Base-by-base conservation (phyloP, 2,113 vertebrate genomes). In the Ailuropoda melanoleuca region DNA sequence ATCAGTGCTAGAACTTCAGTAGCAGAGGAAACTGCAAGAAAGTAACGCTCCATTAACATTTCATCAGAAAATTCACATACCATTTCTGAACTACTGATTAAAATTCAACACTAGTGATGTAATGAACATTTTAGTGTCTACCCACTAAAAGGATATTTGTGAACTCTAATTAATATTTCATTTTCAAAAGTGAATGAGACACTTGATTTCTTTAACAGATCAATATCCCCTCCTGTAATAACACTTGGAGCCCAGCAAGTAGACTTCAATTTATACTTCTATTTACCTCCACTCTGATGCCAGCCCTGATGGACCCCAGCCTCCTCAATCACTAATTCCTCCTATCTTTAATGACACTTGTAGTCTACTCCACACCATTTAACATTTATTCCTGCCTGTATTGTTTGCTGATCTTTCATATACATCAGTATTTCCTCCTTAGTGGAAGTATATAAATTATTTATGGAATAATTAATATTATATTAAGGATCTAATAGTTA, bases 101-200 rank as follows among this genome's bases (percentile, higher is more conserved):
- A 90, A 96, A 96, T 96, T 96, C 80, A 95, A 82, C 53, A 58
- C 43, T 83, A 93, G 62, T 95, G 87, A 96, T 50, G 19, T 19
- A 97, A 96, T 92, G 68, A 96, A 97, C 60, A 95, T 46, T 96
- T 95, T 90, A 88, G 74, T 97, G 89, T 89, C 82, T 96, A 84
- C 46, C 43, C 60, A 95, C 83, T 93, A 74, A 96, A 97, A 91
- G 89, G 72, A 95, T 95, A 92, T 70, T 75, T 96, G 34, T 62
- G 70, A 97, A 48, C 19, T 55, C 48, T 83, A 94, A 93, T 96
- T 97, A 97, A 97, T 96, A 96, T 97, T 97, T 97, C n/a, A 97
- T 97, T 97, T 97, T 96, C 43, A 83, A 87, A 97, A 96, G 15
- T 86, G 92, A 96, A 87, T 75, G 72, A 88, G 58, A 95, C 78